A percentile compares a stretch with the other conserved stretches of the same genome.
Evolutionary conservation across 2,113 vertebrate genomes (phyloP).

Genomic region (Cairina moschata): DNA sequence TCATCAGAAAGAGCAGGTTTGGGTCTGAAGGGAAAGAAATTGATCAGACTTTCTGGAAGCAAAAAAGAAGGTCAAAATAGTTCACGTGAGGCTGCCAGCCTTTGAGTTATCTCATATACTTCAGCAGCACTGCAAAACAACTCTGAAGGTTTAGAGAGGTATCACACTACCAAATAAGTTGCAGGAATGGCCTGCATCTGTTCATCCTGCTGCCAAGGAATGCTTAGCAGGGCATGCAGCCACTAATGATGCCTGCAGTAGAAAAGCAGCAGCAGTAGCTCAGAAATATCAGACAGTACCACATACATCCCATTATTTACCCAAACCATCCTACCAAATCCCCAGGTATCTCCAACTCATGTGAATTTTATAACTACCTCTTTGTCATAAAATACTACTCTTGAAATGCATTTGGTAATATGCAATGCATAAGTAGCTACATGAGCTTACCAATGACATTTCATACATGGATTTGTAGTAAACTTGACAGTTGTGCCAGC

Average conservation of each 20-base stretch:
- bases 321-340: neutral
- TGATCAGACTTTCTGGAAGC: neutral
- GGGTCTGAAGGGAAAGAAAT: neutral
- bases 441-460: neutral
- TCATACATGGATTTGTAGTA: neutral
- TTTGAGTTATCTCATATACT: neutral
- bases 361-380: neutral
- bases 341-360: neutral
- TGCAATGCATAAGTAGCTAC: neutral
- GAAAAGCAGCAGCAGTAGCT: slow-evolving; percentile 13
- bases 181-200: slow-evolving; percentile 38
- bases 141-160: slow-evolving; percentile 29
- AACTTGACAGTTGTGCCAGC: neutral
- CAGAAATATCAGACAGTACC: neutral
- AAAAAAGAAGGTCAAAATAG: slow-evolving; percentile 9
- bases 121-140: neutral
- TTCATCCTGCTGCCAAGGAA: slow-evolving; percentile 55
- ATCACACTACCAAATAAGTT: slow-evolving; percentile 10
- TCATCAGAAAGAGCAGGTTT: neutral
- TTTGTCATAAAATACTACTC: neutral
- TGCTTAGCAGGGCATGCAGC: slow-evolving; percentile 11
- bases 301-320: neutral
- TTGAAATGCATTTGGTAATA: neutral
- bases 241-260: neutral
- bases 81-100: neutral